These are phyloP conservation scores for Chaetops frenatus DNA, from an alignment of 2,113 vertebrate species.

Conservation along the genomic window DNA sequence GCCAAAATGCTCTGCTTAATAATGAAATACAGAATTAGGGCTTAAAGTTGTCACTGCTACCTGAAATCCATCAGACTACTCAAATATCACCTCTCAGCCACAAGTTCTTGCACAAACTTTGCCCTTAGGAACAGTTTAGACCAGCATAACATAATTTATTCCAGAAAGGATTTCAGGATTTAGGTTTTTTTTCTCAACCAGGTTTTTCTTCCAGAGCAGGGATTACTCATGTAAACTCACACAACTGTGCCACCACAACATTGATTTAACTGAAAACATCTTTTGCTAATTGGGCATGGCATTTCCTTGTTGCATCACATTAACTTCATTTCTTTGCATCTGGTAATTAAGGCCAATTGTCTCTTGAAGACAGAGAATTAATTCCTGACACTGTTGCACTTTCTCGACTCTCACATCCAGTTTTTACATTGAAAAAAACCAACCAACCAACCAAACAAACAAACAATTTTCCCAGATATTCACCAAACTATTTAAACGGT, in stretches of 20 bases:
- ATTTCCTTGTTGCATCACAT: conserved; percentile 39
- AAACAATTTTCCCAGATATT: background rate
- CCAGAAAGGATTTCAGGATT: background rate
- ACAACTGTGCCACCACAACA: background rate
- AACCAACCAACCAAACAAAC: background rate
- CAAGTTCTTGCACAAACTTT: background rate
- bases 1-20: background rate
- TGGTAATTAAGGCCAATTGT: conserved; percentile 44
- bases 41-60: background rate
- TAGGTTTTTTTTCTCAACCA: background rate
- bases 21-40: background rate
- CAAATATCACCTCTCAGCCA: background rate
- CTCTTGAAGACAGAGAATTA: conserved; percentile 20
- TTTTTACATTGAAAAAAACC: background rate
- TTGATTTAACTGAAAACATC: conserved; percentile 33
- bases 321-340: background rate
- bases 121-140: background rate
- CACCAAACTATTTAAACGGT: background rate
- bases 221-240: background rate
- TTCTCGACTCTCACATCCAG: background rate
- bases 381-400: background rate
- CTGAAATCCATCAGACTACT: background rate
- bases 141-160: background rate
- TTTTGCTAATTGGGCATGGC: background rate
- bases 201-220: background rate